phyloP scores from a whole-genome alignment of 2,888 invertebrate species.

The Hybos culiciformis region DNA sequence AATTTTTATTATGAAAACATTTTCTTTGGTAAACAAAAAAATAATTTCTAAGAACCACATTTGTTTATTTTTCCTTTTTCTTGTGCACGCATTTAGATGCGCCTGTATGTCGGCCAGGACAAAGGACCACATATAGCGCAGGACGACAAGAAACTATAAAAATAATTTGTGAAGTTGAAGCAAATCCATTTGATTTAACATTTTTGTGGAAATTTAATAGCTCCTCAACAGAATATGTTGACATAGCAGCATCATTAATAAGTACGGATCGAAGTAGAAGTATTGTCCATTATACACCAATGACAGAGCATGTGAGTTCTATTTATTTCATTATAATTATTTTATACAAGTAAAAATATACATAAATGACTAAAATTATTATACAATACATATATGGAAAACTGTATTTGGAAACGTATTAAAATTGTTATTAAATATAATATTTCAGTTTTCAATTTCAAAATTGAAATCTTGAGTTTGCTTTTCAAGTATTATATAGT shows the following conservation, averaged over 20 bases:
- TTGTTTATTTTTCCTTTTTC: constrained; percentile 1
- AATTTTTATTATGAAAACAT: too few relatives aligned
- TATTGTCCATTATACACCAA: constrained; percentile 54
- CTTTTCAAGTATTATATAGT: too few relatives aligned
- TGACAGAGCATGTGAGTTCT: constrained; percentile 42
- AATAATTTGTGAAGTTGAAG: constrained; percentile 59
- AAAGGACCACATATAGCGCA: constrained; percentile 55
- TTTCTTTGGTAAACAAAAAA: too few relatives aligned
- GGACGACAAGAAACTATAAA: constrained; percentile 54
- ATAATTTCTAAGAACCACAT: too few relatives aligned
- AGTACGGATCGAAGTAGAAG: constrained; percentile 49
- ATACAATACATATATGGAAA: too few relatives aligned
- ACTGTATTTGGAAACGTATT: too few relatives aligned
- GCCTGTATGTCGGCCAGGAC: constrained; percentile 56
- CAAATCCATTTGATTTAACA: constrained; percentile 53
- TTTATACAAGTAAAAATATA: too few relatives aligned
- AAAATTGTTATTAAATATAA: too few relatives aligned
- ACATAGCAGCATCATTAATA: constrained; percentile 49
- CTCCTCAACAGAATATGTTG: constrained; percentile 48
- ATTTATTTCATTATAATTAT: neutral
- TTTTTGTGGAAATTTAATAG: constrained; percentile 69
- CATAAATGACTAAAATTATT: too few relatives aligned
- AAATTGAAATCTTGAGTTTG: too few relatives aligned
- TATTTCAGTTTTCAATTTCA: too few relatives aligned
- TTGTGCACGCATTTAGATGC: constrained; percentile 41